Percentiles rank a stretch among this genome's conserved stretches.
These are phyloP conservation scores for Cebus imitator DNA, from an alignment of 2,113 vertebrate species.

Conservation along the genomic window DNA sequence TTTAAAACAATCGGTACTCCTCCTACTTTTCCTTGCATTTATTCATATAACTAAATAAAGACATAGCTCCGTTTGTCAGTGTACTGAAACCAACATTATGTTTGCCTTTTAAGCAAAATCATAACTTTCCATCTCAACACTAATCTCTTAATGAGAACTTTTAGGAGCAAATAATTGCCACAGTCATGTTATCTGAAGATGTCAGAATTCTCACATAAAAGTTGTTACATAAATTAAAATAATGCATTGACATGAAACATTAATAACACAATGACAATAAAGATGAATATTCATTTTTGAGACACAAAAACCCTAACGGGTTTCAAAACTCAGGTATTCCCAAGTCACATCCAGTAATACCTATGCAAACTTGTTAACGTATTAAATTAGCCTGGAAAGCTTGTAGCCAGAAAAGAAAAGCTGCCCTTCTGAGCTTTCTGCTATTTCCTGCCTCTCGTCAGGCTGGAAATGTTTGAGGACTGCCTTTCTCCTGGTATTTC, in stretches of 20 bases:
- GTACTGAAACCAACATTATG: slow-evolving; percentile 59
- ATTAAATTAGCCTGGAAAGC: slow-evolving; percentile 51
- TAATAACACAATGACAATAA: not conserved
- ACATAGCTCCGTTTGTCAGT: slow-evolving; percentile 63
- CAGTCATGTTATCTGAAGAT: slow-evolving; percentile 17
- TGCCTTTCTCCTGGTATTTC: slow-evolving; percentile 74
- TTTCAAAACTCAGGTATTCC: slow-evolving; percentile 26
- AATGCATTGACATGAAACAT: not conserved
- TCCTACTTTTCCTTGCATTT: slow-evolving; percentile 73
- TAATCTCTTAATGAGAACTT: slow-evolving; percentile 27
- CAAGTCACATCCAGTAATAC: not conserved
- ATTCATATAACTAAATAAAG: slow-evolving; percentile 80
- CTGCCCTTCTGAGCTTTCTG: slow-evolving; percentile 61
- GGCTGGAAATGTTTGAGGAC: slow-evolving; percentile 61
- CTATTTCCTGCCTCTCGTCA: slow-evolving; percentile 69
- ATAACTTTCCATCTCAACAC: not conserved
- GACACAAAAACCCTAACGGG: not conserved
- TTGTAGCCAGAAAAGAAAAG: slow-evolving; percentile 40
- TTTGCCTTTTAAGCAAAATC: not conserved
- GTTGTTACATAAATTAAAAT: not conserved
- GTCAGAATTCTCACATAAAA: slow-evolving; percentile 3
- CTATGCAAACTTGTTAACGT: slow-evolving; percentile 28
- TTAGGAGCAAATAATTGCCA: not conserved
- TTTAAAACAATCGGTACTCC: slow-evolving; percentile 80
- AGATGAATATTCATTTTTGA: not conserved